A percentile compares a stretch with the other conserved stretches of the same genome.
Conservation (phyloP, 23 tunicate genomes). For the Trididemnum nubilum region DNA sequence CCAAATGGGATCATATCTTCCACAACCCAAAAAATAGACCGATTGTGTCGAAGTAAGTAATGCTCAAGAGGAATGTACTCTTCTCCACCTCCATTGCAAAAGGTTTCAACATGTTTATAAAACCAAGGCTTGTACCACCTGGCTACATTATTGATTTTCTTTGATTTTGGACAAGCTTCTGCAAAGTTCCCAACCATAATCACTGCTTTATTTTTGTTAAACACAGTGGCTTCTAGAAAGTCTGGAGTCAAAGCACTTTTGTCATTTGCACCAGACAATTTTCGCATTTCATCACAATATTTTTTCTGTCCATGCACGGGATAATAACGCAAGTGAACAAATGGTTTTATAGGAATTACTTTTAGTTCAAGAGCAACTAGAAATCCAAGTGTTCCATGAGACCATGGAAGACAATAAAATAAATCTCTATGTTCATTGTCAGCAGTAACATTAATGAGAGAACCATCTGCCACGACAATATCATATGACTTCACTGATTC, state of each 20-base stretch:
- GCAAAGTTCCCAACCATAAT: slow-evolving; percentile 81
- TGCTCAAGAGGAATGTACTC: slow-evolving; percentile 74
- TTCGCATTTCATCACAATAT: slow-evolving; percentile 69
- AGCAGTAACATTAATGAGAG: slow-evolving; percentile 46
- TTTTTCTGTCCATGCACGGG: slow-evolving; percentile 72
- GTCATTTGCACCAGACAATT: slow-evolving; percentile 70
- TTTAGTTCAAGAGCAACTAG: slow-evolving; percentile 75
- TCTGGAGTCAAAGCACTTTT: slow-evolving; percentile 59
- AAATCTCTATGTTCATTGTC: slow-evolving; percentile 64
- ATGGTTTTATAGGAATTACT: slow-evolving; percentile 66
- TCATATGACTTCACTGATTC: slow-evolving; percentile 80
- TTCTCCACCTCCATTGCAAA: slow-evolving; percentile 41
- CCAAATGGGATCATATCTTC: slow-evolving; percentile 86
- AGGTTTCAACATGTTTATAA: slow-evolving; percentile 76
- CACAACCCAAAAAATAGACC: slow-evolving; percentile 87
- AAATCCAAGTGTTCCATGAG: slow-evolving; percentile 85
- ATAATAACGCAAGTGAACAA: slow-evolving; percentile 63
- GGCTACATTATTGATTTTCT: slow-evolving; percentile 59
- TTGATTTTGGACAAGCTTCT: slow-evolving; percentile 38
- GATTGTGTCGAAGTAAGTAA: slow-evolving; percentile 68
- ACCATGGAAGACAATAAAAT: slow-evolving; percentile 78
- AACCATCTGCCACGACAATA: slow-evolving; percentile 61
- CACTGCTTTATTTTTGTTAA: slow-evolving; percentile 60
- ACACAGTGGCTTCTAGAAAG: slow-evolving; percentile 74
- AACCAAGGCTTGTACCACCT: slow-evolving; percentile 96